These are phyloP conservation scores for Sylvicola cinctus DNA, from an alignment of 2,888 invertebrate genomes.

Conservation along the genomic window DNA sequence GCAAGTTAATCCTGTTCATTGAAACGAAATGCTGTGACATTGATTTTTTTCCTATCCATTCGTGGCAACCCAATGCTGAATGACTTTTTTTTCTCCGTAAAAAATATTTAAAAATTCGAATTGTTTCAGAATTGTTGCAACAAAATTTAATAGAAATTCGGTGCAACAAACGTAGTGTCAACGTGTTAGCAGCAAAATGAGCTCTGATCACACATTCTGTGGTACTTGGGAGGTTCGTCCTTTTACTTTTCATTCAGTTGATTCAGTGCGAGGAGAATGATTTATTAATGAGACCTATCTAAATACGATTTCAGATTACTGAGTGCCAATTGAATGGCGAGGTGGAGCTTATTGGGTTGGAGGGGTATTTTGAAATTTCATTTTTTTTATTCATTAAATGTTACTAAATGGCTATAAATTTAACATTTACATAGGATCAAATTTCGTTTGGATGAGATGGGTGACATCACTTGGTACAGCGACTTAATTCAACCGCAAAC, in stretches of 20 bases:
- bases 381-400: too few species aligned
- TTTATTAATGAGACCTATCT: too few species aligned
- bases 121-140: neutral
- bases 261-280: neutral
- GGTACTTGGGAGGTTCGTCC: constrained; percentile 33
- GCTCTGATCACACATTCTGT: constrained; percentile 27
- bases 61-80: too few species aligned
- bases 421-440: constrained; percentile 23
- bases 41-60: too few species aligned
- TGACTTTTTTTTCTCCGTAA: too few species aligned
- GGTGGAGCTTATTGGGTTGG: constrained; percentile 17
- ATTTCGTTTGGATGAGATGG: constrained; percentile 33
- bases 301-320: constrained; percentile 14
- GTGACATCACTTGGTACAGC: constrained; percentile 39
- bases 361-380: constrained; percentile 20
- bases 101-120: too few species aligned
- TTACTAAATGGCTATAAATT: neutral
- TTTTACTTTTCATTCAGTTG: neutral
- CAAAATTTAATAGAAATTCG: too few species aligned
- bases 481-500: constrained; percentile 28
- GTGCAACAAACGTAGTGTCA: too few species aligned
- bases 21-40: too few species aligned
- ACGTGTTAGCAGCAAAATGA: constrained; percentile 9
- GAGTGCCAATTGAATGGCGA: constrained; percentile 19
- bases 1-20: too few species aligned